A percentile compares a stretch with the other conserved stretches of the same genome.
phyloP scores from a whole-genome alignment of 2,797 vertebrate species.

The Tamandua tetradactyla region DNA sequence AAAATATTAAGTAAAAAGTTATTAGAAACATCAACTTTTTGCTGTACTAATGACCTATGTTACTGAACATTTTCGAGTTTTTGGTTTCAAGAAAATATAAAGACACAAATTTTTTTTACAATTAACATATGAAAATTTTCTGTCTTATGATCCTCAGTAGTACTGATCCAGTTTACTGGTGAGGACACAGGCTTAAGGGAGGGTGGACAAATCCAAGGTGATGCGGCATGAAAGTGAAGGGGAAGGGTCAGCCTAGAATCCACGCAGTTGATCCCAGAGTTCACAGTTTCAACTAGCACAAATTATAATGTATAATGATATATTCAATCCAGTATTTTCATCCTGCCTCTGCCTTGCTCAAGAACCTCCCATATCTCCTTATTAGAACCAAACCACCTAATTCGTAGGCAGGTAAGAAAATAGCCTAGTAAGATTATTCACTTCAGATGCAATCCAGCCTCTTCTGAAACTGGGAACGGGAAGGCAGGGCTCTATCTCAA shows the following conservation, averaged over 20 bases:
- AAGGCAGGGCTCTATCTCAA: not conserved
- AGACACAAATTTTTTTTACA: too few relatives aligned
- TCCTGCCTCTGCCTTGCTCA: not conserved
- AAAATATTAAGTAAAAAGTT: too few relatives aligned
- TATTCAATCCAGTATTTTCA: too few relatives aligned
- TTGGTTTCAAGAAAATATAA: too few relatives aligned
- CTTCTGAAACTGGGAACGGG: not conserved
- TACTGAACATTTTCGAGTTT: too few relatives aligned
- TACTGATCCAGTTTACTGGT: not conserved
- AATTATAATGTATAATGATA: too few relatives aligned
- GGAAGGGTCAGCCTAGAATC: not conserved
- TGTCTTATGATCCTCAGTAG: too few relatives aligned
- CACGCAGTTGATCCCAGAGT: not conserved
- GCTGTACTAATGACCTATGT: too few relatives aligned
- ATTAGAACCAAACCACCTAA: not conserved
- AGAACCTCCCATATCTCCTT: not conserved
- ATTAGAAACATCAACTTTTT: too few relatives aligned
- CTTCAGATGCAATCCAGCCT: not conserved
- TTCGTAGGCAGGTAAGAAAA: not conserved
- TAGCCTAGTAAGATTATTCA: too few relatives aligned
- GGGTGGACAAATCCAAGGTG: not conserved
- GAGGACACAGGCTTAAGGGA: not conserved
- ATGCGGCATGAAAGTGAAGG: not conserved
- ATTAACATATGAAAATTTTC: too few relatives aligned
- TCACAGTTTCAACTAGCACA: not conserved